Conservation (phyloP, 2,113 vertebrate genomes). For the Aix galericulata region DNA sequence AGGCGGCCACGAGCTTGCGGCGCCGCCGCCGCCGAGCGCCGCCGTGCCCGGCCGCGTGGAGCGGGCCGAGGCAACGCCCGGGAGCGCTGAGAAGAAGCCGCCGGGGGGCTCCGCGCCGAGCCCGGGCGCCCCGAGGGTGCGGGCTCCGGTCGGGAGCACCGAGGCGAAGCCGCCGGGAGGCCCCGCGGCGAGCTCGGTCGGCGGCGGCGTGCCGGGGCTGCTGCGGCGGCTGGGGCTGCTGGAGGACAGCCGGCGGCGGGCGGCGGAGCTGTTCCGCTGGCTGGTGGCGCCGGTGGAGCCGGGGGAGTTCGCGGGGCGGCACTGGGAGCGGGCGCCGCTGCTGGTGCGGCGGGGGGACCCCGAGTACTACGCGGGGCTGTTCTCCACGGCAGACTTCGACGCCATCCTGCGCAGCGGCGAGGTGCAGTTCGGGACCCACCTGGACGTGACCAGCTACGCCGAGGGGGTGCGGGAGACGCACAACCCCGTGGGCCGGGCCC, state of each 20-base stretch:
- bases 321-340: constrained; percentile 91
- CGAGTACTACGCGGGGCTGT: constrained; percentile 89
- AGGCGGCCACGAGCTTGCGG: not conserved
- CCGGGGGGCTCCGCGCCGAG: not conserved
- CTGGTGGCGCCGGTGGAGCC: constrained; percentile 82
- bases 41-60: not conserved
- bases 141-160: not conserved
- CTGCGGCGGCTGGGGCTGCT: constrained; percentile 77
- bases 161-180: too few species aligned
- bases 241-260: constrained; percentile 88
- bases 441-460: constrained; percentile 93
- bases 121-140: not conserved
- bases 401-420: constrained; percentile 82
- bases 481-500: constrained; percentile 87
- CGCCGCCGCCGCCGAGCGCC: too few species aligned
- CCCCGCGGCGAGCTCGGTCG: not conserved
- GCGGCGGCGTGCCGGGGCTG: constrained; percentile 59
- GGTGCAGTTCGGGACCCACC: constrained; percentile 90
- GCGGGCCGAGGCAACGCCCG: not conserved
- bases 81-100: not conserved
- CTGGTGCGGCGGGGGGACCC: constrained; percentile 83
- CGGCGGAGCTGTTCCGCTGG: constrained; percentile 88
- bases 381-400: constrained; percentile 92
- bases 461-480: constrained; percentile 89
- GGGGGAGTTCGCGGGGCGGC: constrained; percentile 83